Conservation (phyloP, 1,140 invertebrate species). For the Meloidogyne floridensis region DNA sequence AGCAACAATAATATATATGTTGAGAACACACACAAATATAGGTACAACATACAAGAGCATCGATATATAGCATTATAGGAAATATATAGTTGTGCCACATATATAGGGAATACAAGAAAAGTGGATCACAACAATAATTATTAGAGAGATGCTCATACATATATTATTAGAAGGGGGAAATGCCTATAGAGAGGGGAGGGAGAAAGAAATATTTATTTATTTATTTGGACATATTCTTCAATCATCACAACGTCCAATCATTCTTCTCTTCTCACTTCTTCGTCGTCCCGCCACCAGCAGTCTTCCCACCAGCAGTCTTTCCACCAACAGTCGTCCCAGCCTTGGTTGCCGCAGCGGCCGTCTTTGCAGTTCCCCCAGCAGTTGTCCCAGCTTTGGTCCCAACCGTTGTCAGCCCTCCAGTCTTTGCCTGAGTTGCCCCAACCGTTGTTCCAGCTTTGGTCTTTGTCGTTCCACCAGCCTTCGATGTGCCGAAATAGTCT, state of each 20-base stretch:
- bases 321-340: background rate
- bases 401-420: background rate
- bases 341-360: background rate
- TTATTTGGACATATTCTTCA: background rate
- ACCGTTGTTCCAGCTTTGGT: conserved; percentile 5
- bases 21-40: background rate
- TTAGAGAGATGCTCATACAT: background rate
- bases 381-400: background rate
- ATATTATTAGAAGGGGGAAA: background rate
- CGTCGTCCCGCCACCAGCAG: background rate
- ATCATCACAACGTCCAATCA: background rate
- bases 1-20: conserved; percentile 5
- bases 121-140: background rate
- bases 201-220: background rate
- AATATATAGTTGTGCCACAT: background rate
- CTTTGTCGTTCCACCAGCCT: background rate
- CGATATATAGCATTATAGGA: background rate
- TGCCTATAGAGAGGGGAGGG: background rate
- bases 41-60: background rate
- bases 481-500: background rate
- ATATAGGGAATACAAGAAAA: background rate
- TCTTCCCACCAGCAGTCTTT: background rate
- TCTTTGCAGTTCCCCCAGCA: background rate
- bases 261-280: background rate
- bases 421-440: conserved; percentile 2